phyloP scores from a whole-genome alignment of 2,113 vertebrate genomes.

The Caranx ignobilis region DNA sequence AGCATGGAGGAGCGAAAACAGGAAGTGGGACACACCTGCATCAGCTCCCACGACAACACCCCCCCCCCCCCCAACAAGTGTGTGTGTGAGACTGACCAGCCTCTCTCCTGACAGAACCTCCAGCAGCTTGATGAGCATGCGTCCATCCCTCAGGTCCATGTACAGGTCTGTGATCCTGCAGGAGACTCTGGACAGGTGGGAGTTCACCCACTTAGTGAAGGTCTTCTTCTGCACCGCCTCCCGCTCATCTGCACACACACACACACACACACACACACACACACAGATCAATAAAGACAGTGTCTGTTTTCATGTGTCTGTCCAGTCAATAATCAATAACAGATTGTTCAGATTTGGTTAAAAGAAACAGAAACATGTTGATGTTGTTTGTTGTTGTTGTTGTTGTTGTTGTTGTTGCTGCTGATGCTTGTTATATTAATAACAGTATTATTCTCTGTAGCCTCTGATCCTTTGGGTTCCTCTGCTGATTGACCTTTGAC shows the following conservation, averaged over 20 bases:
- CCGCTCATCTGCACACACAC: constrained; percentile 88
- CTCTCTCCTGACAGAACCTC: constrained; percentile 85
- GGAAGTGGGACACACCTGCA: constrained; percentile 48
- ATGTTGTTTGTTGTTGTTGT: too few relatives aligned
- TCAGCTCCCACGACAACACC: background rate
- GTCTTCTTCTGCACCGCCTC: constrained; percentile 99
- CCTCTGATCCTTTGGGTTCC: too few relatives aligned
- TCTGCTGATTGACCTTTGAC: constrained; percentile 5
- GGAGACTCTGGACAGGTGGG: constrained; percentile 93
- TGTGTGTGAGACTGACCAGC: constrained; percentile 50
- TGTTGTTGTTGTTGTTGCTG: too few relatives aligned
- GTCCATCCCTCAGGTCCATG: constrained; percentile 93
- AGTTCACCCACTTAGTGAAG: constrained; percentile 98
- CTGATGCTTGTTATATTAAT: too few relatives aligned
- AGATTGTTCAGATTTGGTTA: too few relatives aligned
- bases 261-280: constrained; percentile 26
- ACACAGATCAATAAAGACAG: background rate
- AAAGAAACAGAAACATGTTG: too few relatives aligned
- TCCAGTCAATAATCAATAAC: too few relatives aligned
- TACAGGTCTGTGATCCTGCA: constrained; percentile 96
- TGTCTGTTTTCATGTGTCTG: too few relatives aligned
- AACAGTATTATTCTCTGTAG: too few relatives aligned
- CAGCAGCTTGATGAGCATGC: constrained; percentile 93
- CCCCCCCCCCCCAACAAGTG: background rate
- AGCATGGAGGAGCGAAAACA: constrained; percentile 28